Evolutionary conservation across 1,140 invertebrate genomes (phyloP), one percentile per base, ranked within the genome.

Genomic region (Bombyx mandarina): DNA sequence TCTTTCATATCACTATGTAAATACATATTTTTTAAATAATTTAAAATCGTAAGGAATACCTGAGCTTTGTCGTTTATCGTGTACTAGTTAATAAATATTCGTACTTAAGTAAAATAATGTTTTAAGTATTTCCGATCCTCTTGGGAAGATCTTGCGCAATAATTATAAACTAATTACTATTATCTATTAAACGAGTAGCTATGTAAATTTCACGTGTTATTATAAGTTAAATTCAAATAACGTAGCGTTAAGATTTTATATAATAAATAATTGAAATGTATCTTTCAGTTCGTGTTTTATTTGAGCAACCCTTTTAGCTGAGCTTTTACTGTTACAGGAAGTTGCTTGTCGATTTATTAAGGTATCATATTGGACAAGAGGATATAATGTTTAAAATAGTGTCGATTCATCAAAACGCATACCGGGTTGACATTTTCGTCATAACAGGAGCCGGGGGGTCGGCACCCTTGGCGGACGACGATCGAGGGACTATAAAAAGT

Each of bases 181-280:
- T 77, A 74, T 81, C 78, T 84, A 71, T 82, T 86, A 79, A 79
- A 78, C 68, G 63, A 75, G 77, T 86, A 79, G 81, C 66, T 79
- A 73, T 86, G 81, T 84, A 84, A 75, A 84, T 86, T 84, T 79
- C 79, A 84, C 77, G 83, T 86, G 84, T 74, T 86, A 77, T 77
- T 79, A 63, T 86, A 83, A 83, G 81, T 81, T 83, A 78, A 78
- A 71, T 83, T 83, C 79, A 80, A 73, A 35, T 35, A 59, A 80
- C 70, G 79, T 84, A 84, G 77, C 62, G 56, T 69, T 83, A 84
- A 84, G 81, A 82, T 84, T 86, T 86, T 86, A 84, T 86, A 86
- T 86, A 86, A 84, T 86, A 86, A 86, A 86, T 82, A 74, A 82
- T 83, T 84, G 73, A 84, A 86, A 86, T 86, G 80, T 84, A 86